phyloP scores from a whole-genome alignment of 2,797 vertebrate species.

The Periparus ater region DNA sequence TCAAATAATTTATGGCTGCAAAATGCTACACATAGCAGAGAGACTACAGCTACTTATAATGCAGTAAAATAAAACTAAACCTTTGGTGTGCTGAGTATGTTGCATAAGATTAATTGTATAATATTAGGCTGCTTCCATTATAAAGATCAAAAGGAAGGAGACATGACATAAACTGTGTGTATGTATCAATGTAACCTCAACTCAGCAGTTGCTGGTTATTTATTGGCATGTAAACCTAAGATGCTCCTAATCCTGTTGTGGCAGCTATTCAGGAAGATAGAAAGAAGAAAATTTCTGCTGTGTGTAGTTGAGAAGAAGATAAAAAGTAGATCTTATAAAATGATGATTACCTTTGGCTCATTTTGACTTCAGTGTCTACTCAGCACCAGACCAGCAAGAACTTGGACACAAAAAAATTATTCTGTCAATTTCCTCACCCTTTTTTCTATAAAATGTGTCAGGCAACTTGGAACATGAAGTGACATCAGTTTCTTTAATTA shows the following conservation, averaged over 20 bases:
- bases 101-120: slow-evolving; percentile 70
- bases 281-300: not conserved
- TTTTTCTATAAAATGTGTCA: not conserved
- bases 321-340: not conserved
- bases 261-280: not conserved
- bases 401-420: not conserved
- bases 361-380: not conserved
- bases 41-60: slow-evolving; percentile 55
- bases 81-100: slow-evolving; percentile 11
- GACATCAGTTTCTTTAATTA: not conserved
- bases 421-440: not conserved
- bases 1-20: slow-evolving; percentile 72
- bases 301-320: not conserved
- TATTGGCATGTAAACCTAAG: slow-evolving; percentile 51
- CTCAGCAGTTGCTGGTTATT: slow-evolving; percentile 60
- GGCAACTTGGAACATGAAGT: not conserved
- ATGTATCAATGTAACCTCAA: slow-evolving; percentile 44
- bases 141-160: slow-evolving; percentile 64
- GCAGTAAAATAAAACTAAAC: slow-evolving; percentile 73
- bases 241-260: slow-evolving; percentile 29
- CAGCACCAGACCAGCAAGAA: not conserved
- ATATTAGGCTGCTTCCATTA: slow-evolving; percentile 59
- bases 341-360: not conserved
- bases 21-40: slow-evolving; percentile 43
- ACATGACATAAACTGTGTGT: slow-evolving; percentile 63